Conservation (phyloP, 2,113 vertebrate genomes). For the Argyrosomus japonicus region DNA sequence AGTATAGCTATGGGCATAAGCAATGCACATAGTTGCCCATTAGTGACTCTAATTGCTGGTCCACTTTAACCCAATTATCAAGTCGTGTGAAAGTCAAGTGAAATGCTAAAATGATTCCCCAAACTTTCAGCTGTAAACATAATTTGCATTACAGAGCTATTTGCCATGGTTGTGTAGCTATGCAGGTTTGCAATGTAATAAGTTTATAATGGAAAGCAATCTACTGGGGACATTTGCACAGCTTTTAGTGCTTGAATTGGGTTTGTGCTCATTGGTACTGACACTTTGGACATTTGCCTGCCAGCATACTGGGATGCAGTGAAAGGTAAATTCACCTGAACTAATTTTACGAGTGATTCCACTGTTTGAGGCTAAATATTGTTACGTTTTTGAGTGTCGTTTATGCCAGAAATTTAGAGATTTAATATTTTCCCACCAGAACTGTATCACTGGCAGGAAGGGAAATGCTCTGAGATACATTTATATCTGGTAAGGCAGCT, state of each 20-base stretch:
- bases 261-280: not conserved
- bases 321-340: slow-evolving; percentile 14
- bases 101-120: not conserved
- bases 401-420: not conserved
- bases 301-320: not conserved
- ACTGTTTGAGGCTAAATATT: slow-evolving; percentile 15
- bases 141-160: not conserved
- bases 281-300: slow-evolving; percentile 6
- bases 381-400: not conserved
- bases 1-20: not conserved
- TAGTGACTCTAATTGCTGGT: not conserved
- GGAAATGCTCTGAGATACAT: not conserved
- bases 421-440: not conserved
- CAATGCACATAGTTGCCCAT: not conserved
- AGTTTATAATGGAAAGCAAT: not conserved
- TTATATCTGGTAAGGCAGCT: not conserved
- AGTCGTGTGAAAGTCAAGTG: not conserved
- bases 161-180: not conserved
- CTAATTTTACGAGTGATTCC: not conserved
- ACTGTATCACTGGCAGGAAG: not conserved
- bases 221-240: not conserved
- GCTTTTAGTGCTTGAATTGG: not conserved
- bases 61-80: not conserved
- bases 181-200: not conserved
- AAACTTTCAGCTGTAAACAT: not conserved